phyloP scores from a whole-genome alignment of 2,797 vertebrate species.

The Labeo calbasu region DNA sequence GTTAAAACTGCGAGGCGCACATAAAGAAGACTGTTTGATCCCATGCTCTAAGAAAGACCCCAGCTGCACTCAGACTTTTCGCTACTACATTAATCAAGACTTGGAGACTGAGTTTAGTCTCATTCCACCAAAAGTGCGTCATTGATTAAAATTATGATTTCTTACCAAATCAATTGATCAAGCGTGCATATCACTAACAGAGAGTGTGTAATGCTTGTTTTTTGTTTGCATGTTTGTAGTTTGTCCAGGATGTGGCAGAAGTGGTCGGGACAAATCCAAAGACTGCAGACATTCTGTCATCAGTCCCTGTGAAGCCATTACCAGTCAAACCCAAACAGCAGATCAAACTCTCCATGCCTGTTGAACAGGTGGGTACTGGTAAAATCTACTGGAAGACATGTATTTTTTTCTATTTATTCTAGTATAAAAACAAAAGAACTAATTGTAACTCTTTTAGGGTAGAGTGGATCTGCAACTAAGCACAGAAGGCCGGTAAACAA shows the following conservation, averaged over 20 bases:
- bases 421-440: neutral
- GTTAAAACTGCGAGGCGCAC: conserved; percentile 78
- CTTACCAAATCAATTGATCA: neutral
- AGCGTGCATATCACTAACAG: neutral
- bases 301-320: conserved; percentile 14
- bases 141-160: neutral
- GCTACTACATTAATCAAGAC: conserved; percentile 76
- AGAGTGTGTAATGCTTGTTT: neutral
- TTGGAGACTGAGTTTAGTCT: conserved; percentile 63
- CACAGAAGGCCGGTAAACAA: conserved; percentile 75
- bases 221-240: neutral
- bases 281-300: neutral
- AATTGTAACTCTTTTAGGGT: conserved; percentile 65
- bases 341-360: conserved; percentile 48
- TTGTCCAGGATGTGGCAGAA: neutral
- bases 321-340: conserved; percentile 22
- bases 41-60: neutral
- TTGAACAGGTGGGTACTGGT: conserved; percentile 32
- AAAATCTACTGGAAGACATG: neutral
- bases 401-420: too few relatives aligned
- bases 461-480: conserved; percentile 75
- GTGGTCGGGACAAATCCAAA: neutral
- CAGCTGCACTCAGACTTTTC: conserved; percentile 55
- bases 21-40: conserved; percentile 67
- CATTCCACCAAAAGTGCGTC: conserved; percentile 18